A percentile compares a stretch with the other conserved stretches of the same genome.
These are phyloP conservation scores for Neogale vison DNA, from an alignment of 2,113 vertebrate species.

Conservation along the genomic window DNA sequence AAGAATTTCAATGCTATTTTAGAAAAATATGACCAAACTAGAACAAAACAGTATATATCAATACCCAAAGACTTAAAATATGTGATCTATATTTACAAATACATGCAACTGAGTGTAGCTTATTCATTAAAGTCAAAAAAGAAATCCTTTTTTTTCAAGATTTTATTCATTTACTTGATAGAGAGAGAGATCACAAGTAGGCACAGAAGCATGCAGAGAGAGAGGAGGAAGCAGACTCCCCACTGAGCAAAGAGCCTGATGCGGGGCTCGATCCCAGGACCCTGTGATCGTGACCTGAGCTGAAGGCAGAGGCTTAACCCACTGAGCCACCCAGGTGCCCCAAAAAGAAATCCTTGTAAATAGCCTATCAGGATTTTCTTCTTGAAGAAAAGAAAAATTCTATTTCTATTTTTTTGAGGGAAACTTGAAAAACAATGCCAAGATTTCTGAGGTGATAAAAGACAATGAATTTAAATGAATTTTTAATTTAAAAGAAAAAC, in stretches of 20 bases:
- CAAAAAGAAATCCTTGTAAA: not conserved
- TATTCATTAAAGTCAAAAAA: conserved; percentile 33
- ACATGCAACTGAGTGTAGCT: not conserved
- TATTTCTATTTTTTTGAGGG: conserved; percentile 19
- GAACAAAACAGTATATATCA: not conserved
- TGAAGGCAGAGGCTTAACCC: too few relatives aligned
- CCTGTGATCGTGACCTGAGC: too few relatives aligned
- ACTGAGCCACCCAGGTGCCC: too few relatives aligned
- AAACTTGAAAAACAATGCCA: not conserved
- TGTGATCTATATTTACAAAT: not conserved
- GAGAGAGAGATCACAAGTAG: too few relatives aligned
- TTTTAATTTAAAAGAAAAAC: not conserved
- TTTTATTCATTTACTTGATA: too few relatives aligned
- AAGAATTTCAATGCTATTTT: not conserved
- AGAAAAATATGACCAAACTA: not conserved
- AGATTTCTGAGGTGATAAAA: not conserved
- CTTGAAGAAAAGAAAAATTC: not conserved
- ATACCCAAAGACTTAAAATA: conserved; percentile 2
- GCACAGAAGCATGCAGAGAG: too few relatives aligned
- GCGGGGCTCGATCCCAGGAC: too few relatives aligned
- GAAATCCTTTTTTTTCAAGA: not conserved
- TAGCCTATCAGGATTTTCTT: not conserved
- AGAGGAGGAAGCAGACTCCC: too few relatives aligned
- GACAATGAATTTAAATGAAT: not conserved
- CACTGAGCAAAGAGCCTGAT: too few relatives aligned